Conservation (phyloP, 2,113 vertebrate genomes). For the Dipodomys ordii region DNA sequence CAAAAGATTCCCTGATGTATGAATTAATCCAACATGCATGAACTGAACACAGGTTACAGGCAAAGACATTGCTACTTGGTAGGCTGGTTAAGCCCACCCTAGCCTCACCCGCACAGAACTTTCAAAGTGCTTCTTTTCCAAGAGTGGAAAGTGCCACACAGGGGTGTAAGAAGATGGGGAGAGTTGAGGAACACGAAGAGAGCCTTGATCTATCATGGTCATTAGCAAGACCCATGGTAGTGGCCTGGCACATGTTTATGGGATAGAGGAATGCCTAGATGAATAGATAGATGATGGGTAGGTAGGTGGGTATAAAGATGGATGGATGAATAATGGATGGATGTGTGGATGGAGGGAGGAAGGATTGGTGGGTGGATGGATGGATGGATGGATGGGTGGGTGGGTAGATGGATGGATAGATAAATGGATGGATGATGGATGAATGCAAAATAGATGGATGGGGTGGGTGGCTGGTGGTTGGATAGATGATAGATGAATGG, state of each 20-base stretch:
- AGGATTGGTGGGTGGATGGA: too few relatives aligned
- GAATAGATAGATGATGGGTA: too few relatives aligned
- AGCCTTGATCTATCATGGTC: background rate
- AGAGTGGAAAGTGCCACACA: background rate
- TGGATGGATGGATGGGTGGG: background rate
- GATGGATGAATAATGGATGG: background rate
- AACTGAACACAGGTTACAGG: rapidly evolving
- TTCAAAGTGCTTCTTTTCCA: background rate
- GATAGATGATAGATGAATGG: too few relatives aligned
- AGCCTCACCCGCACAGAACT: background rate
- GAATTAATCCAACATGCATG: background rate
- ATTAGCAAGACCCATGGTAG: background rate
- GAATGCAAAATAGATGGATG: background rate
- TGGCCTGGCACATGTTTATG: background rate
- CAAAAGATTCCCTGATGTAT: background rate
- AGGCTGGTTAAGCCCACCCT: background rate
- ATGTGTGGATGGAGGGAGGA: too few relatives aligned
- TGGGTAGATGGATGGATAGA: background rate
- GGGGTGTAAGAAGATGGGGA: too few relatives aligned
- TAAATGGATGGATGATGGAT: too few relatives aligned
- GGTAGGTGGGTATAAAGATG: background rate
- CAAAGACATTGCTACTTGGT: rapidly evolving
- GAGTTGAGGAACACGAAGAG: background rate
- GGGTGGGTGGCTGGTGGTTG: too few relatives aligned
- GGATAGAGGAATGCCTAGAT: background rate